A percentile compares a stretch with the other conserved stretches of the same genome.
phyloP scores from a whole-genome alignment of 2,797 vertebrate species.

The Malacoraja senta region DNA sequence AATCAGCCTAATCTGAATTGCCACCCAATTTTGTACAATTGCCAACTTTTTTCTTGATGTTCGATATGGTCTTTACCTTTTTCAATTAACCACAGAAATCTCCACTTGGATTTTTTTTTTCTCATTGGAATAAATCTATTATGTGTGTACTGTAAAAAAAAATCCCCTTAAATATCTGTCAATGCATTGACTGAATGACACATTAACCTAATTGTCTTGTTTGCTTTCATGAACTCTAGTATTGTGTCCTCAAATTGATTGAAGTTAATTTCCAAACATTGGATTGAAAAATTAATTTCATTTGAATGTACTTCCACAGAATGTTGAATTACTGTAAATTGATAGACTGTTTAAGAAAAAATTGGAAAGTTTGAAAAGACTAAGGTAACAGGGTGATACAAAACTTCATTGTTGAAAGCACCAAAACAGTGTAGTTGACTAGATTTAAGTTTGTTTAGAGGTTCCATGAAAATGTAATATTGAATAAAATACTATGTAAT shows the following conservation, averaged over 20 bases:
- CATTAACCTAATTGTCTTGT: too few species aligned
- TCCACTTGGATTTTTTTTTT: too few species aligned
- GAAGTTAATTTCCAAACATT: not conserved
- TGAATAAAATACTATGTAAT: not conserved
- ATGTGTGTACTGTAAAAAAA: too few species aligned
- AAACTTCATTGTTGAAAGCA: not conserved
- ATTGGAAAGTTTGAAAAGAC: not conserved
- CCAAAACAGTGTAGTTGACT: not conserved
- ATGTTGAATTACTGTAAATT: not conserved
- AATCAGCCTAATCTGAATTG: too few species aligned
- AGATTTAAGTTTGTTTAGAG: not conserved
- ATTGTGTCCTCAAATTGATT: not conserved
- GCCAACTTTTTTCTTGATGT: too few species aligned
- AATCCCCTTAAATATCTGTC: too few species aligned
- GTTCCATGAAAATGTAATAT: not conserved
- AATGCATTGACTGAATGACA: too few species aligned
- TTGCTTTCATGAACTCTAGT: too few species aligned
- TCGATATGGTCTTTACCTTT: too few species aligned
- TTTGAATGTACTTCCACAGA: not conserved
- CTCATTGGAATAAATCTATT: too few species aligned
- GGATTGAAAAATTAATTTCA: not conserved
- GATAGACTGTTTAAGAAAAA: not conserved
- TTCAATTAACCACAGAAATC: too few species aligned
- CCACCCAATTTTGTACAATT: too few species aligned
- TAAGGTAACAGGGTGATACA: not conserved